phyloP scores from a whole-genome alignment of 1,140 invertebrate genomes.

The Ips typographus region DNA sequence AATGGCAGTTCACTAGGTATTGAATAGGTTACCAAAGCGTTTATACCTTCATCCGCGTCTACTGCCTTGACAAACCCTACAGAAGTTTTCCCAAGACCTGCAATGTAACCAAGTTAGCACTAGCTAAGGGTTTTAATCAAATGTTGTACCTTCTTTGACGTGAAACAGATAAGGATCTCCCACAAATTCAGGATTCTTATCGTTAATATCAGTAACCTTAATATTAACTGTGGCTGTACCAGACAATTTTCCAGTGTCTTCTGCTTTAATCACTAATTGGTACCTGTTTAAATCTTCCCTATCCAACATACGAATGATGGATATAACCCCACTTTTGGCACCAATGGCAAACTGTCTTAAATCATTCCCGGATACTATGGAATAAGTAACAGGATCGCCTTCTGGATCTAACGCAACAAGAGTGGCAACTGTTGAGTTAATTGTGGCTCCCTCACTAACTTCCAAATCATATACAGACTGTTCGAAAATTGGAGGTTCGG shows the following conservation, averaged over 20 bases:
- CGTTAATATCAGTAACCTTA: conserved; percentile 86
- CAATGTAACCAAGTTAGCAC: conserved; percentile 6
- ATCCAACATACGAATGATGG: conserved; percentile 80
- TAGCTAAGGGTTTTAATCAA: not conserved
- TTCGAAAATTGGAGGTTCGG: conserved; percentile 77
- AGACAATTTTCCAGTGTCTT: conserved; percentile 79
- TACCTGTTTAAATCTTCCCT: conserved; percentile 84
- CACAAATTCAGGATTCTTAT: conserved; percentile 83
- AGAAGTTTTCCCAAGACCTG: conserved; percentile 60
- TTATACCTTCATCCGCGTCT: conserved; percentile 77
- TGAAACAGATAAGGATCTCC: conserved; percentile 75
- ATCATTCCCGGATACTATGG: conserved; percentile 83
- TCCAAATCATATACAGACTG: conserved; percentile 80
- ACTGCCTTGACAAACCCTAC: conserved; percentile 80
- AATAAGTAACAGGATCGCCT: conserved; percentile 82
- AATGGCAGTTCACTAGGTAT: conserved; percentile 79
- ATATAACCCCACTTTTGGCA: conserved; percentile 77
- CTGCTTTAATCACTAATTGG: conserved; percentile 80
- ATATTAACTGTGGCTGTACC: conserved; percentile 84
- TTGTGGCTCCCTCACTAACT: conserved; percentile 83
- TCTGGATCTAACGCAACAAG: conserved; percentile 80
- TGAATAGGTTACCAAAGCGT: conserved; percentile 66
- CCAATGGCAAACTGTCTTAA: conserved; percentile 82
- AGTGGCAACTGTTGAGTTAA: conserved; percentile 79
- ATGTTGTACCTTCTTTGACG: conserved; percentile 69